Percentiles rank a stretch among this genome's conserved stretches.
Evolutionary conservation across 2,888 invertebrate species (phyloP).

Genomic region (Pollenia amentaria): DNA sequence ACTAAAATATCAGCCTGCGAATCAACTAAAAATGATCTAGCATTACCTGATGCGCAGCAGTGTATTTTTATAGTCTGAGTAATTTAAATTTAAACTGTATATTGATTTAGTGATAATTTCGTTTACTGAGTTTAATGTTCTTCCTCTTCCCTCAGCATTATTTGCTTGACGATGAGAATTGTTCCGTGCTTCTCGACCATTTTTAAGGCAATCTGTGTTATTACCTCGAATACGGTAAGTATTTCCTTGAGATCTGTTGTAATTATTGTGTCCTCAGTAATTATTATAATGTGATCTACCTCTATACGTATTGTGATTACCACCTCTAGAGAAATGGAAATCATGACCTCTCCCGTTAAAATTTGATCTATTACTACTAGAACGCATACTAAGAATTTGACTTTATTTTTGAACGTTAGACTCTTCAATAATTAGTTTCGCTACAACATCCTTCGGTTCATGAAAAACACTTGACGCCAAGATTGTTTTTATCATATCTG

Average conservation of each 20-base stretch:
- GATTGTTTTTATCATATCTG: conserved; percentile 15
- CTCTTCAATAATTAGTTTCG: conserved; percentile 4
- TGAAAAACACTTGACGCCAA: no score
- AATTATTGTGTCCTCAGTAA: background rate
- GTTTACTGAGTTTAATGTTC: conserved; percentile 7
- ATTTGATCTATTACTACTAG: background rate
- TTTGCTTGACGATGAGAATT: background rate
- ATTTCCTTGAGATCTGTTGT: background rate
- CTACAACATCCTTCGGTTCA: conserved; percentile 16
- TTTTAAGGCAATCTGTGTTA: background rate
- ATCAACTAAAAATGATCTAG: conserved; percentile 12
- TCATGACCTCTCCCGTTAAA: background rate
- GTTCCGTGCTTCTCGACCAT: background rate
- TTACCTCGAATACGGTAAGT: background rate
- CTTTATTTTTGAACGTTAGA: background rate
- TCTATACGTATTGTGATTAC: background rate
- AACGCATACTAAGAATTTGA: no score
- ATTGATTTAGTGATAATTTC: conserved; percentile 11
- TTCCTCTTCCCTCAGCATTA: conserved; percentile 21
- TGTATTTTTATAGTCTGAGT: conserved; percentile 24
- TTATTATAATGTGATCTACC: conserved; percentile 6
- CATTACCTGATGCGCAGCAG: background rate
- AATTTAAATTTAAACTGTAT: background rate
- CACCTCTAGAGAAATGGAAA: background rate
- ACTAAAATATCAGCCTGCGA: no score